Conservation (phyloP, 2,888 invertebrate genomes). For the Mimachlamys varia region DNA sequence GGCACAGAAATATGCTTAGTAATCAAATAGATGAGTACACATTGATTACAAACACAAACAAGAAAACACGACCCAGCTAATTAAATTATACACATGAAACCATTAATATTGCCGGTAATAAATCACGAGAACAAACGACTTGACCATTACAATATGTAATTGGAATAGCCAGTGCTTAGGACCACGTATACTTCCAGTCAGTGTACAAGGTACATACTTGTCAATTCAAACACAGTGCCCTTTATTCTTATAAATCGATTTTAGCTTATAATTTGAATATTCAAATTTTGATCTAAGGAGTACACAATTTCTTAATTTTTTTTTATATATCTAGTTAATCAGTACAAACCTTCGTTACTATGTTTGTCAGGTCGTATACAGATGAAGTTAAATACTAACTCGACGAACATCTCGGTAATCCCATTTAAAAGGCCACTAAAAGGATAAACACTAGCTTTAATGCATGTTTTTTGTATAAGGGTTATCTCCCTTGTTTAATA, state of each 20-base stretch:
- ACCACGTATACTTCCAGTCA: not conserved
- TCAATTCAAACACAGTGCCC: not conserved
- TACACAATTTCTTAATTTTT: not conserved
- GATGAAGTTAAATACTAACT: no score
- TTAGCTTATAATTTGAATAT: not conserved
- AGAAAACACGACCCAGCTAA: not conserved
- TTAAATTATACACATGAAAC: not conserved
- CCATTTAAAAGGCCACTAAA: no score
- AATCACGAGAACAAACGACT: not conserved
- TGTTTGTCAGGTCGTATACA: no score
- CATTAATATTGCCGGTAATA: not conserved
- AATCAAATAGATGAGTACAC: not conserved
- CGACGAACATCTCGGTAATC: no score
- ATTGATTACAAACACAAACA: conserved; percentile 10
- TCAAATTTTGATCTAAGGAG: not conserved
- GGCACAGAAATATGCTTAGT: not conserved
- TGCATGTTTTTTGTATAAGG: no score
- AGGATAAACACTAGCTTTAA: no score
- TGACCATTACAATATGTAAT: not conserved
- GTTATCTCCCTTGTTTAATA: no score
- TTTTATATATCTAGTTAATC: not conserved
- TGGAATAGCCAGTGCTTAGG: not conserved
- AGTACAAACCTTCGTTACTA: no score
- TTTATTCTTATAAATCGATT: not conserved
- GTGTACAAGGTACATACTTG: not conserved